Evolutionary conservation across 2,888 invertebrate genomes (phyloP).

Genomic region (Cyclophora punctaria): DNA sequence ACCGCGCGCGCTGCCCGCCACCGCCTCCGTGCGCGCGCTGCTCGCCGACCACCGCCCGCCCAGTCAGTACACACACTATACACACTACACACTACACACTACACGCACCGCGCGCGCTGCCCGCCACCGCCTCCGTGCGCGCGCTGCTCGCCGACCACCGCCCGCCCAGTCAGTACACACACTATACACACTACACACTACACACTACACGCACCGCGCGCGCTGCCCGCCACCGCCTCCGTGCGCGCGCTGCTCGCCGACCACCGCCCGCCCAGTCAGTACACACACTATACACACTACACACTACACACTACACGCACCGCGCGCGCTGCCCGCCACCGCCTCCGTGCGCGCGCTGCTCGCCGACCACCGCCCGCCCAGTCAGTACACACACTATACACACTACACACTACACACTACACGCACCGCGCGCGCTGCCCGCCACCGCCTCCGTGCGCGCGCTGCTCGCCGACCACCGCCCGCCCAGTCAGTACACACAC

Average conservation of each 20-base stretch:
- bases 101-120: no score
- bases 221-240: conserved; percentile 71
- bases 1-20: conserved; percentile 83
- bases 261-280: no score
- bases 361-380: conserved; percentile 67
- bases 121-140: no score
- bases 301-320: conserved; percentile 66
- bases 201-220: conserved; percentile 25
- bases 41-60: conserved; percentile 74
- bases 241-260: conserved; percentile 17
- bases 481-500: no score
- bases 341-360: conserved; percentile 84
- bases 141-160: no score
- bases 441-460: no score
- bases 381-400: conserved; percentile 31
- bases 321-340: conserved; percentile 83
- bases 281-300: no score
- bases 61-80: conserved; percentile 28
- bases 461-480: no score
- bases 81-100: no score
- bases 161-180: no score
- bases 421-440: no score
- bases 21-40: conserved; percentile 83
- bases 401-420: no score
- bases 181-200: conserved; percentile 48